Conservation (phyloP, 2,113 vertebrate species). For the Neogobius melanostomus region DNA sequence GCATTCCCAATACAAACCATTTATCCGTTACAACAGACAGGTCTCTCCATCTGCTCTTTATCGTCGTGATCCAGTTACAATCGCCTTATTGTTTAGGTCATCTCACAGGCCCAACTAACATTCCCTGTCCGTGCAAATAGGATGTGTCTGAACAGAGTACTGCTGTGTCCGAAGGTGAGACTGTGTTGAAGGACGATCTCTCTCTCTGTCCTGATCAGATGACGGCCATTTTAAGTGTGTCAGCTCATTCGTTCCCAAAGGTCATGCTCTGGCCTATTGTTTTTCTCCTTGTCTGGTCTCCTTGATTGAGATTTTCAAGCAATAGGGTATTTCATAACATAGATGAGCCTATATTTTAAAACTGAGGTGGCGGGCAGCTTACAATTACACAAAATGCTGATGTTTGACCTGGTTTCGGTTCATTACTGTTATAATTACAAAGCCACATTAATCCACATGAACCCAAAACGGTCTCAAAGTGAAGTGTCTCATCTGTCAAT, state of each 20-base stretch:
- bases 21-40: neutral
- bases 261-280: slow-evolving; percentile 21
- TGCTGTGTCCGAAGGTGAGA: slow-evolving; percentile 15
- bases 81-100: slow-evolving; percentile 1
- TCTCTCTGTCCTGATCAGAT: slow-evolving; percentile 36
- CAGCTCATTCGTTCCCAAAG: slow-evolving; percentile 20
- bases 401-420: no score
- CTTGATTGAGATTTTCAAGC: slow-evolving; percentile 40
- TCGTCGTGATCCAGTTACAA: neutral
- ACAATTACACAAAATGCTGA: no score
- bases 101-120: neutral
- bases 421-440: no score
- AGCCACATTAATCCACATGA: no score
- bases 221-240: slow-evolving; percentile 46
- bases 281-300: slow-evolving; percentile 25
- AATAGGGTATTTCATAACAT: slow-evolving; percentile 24
- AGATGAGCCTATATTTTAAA: no score
- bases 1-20: neutral
- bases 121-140: slow-evolving; percentile 12
- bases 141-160: slow-evolving; percentile 1
- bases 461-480: no score
- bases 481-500: no score
- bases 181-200: slow-evolving; percentile 47
- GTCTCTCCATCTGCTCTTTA: neutral
- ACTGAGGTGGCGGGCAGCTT: no score